Percentiles rank a stretch among this genome's conserved stretches.
These are phyloP conservation scores for Holothuria scabra DNA, from an alignment of 53 echinoderm and acorn worm species.

Conservation along the genomic window DNA sequence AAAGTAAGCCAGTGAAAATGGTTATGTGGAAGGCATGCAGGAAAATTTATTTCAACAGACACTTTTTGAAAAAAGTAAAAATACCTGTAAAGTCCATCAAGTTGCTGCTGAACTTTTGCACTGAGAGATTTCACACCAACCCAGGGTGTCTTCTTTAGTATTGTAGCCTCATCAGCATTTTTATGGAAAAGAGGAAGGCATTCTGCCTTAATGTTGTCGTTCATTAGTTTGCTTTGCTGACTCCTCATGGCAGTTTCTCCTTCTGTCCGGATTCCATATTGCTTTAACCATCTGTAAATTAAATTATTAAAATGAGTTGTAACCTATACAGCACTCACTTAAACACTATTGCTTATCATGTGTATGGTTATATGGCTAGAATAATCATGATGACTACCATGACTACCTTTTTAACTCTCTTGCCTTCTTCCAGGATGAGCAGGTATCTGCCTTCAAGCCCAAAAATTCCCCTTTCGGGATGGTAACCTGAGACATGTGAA, in stretches of 20 bases:
- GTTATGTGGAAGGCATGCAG: too few species aligned
- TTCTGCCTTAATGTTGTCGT: constrained; percentile 6
- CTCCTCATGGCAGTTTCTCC: constrained; percentile 14
- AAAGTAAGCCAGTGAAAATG: too few species aligned
- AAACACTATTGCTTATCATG: too few species aligned
- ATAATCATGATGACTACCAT: too few species aligned
- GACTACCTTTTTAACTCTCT: constrained; percentile 20
- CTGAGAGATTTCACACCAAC: constrained; percentile 1
- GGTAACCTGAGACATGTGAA: background rate
- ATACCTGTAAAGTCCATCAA: constrained; percentile 13
- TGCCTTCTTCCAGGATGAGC: constrained; percentile 13
- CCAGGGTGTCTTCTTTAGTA: constrained; percentile 20
- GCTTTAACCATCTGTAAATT: background rate
- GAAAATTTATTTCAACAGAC: too few species aligned
- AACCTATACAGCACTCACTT: too few species aligned
- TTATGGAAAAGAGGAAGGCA: constrained; percentile 19
- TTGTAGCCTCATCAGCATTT: background rate
- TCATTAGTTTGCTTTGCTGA: background rate
- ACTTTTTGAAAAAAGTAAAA: too few species aligned
- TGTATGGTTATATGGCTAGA: too few species aligned
- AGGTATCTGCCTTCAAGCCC: constrained; percentile 13
- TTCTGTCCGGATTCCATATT: constrained; percentile 6
- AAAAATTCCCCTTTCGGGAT: constrained; percentile 22
- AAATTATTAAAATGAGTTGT: too few species aligned
- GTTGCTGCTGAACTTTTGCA: constrained; percentile 3